Evolutionary conservation across 2,888 invertebrate genomes (phyloP).

Genomic region (Phrixothrix hirtus): DNA sequence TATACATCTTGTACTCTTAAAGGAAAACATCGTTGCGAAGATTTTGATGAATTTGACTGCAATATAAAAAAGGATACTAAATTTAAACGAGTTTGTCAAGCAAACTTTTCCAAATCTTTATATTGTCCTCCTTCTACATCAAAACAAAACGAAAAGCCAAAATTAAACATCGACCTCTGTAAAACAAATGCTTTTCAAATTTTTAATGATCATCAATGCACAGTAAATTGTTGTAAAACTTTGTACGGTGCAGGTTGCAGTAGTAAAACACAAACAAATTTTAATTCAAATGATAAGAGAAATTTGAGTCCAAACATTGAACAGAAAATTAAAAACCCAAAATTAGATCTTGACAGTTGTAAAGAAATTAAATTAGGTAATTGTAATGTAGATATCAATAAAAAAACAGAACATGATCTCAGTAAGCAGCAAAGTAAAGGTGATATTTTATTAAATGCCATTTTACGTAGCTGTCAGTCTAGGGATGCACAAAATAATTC

Average conservation of each 20-base stretch:
- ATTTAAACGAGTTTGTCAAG: conserved; percentile 36
- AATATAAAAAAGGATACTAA: conserved; percentile 27
- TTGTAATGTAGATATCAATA: conserved; percentile 28
- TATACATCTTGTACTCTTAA: conserved; percentile 71
- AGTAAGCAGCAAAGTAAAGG: conserved; percentile 43
- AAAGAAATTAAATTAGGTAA: conserved; percentile 40
- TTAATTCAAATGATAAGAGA: conserved; percentile 31
- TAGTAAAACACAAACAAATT: conserved; percentile 25
- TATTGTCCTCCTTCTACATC: conserved; percentile 27
- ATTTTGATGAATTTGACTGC: conserved; percentile 68
- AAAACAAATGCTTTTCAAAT: conserved; percentile 19
- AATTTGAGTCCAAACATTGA: conserved; percentile 30
- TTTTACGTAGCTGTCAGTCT: conserved; percentile 49
- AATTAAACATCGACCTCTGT: conserved; percentile 38
- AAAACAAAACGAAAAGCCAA: conserved; percentile 32
- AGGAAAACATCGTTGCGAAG: conserved; percentile 77
- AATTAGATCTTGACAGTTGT: conserved; percentile 54
- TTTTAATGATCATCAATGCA: background rate
- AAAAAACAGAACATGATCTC: conserved; percentile 46
- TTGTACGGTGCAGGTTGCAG: background rate
- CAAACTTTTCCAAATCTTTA: conserved; percentile 10
- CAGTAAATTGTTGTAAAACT: background rate
- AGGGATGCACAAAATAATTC: conserved; percentile 9
- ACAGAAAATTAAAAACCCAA: conserved; percentile 42
- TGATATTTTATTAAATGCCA: conserved; percentile 52